Percentiles rank a stretch among this genome's conserved stretches.
Conservation (phyloP, 1,140 invertebrate genomes). For the Akabosia matsudoensis region DNA sequence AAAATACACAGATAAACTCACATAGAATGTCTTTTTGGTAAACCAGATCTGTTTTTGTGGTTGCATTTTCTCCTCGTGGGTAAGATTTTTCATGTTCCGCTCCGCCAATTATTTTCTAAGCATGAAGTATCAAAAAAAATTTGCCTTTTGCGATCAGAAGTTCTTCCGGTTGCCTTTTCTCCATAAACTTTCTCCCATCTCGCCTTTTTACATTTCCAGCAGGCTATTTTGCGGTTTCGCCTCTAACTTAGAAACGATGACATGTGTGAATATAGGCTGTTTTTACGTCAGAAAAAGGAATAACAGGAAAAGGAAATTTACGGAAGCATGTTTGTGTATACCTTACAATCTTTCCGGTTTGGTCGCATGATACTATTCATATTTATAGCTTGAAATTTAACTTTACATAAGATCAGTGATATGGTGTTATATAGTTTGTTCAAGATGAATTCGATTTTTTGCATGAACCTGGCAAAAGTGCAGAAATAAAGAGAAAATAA, state of each 20-base stretch:
- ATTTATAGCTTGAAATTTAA: not conserved
- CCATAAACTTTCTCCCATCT: not conserved
- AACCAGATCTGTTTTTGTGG: not conserved
- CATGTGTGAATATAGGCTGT: not conserved
- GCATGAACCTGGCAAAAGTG: not conserved
- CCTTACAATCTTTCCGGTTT: not conserved
- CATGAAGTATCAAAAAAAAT: not conserved
- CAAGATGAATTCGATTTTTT: not conserved
- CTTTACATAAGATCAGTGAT: too few relatives aligned
- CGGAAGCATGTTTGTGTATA: not conserved
- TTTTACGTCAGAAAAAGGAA: not conserved
- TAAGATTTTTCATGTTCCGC: not conserved
- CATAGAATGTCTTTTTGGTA: too few relatives aligned
- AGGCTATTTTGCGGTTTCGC: not conserved
- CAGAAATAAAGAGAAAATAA: conserved; percentile 11
- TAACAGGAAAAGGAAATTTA: not conserved
- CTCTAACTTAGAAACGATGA: not conserved
- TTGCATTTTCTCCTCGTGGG: not conserved
- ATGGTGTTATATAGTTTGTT: not conserved
- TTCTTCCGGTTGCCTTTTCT: not conserved
- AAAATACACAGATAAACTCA: too few relatives aligned
- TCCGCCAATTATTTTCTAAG: conserved; percentile 2
- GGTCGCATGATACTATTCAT: not conserved
- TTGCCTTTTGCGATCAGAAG: not conserved
- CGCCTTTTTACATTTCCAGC: not conserved